Base-by-base conservation (phyloP, 2,113 vertebrate genomes). In the Jaculus jaculus region DNA sequence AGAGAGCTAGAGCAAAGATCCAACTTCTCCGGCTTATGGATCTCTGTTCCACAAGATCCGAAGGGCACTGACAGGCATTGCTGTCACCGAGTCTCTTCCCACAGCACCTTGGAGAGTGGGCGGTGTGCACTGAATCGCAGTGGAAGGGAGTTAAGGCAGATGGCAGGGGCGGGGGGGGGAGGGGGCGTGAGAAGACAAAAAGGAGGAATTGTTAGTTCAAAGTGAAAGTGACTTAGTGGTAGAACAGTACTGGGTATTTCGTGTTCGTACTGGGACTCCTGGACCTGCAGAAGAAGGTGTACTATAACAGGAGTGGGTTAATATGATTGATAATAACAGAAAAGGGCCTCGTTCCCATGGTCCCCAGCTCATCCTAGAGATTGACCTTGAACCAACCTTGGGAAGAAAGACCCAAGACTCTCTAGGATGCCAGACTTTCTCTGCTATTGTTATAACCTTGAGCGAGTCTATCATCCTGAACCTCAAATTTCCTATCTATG, bases 101-200 rank as follows among this genome's bases (percentile, higher is more conserved):
- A 23, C 1, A 58, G 87, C 3, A 47, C 83, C 79, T 78, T 68
- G 63, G 78, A 39, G 63, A 90, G 77, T 10, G 86, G 21, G 72
- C 9, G 7, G 37, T 69, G 71, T 83, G 80, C 26, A 61, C 0
- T 21, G 66, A 82, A 72, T 89, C 28, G 54, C 37, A 51, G n/a
- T 13, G 23, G 69, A 82, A 87, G 58, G 39, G 42, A 83, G 66
- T 87, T 86, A 87, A 94, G 90, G 77, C 71, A 85, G 68, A 83
- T 7, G 58, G 69, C 13, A 12, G 54, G 54, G 54, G 6, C 13
- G 11, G 34, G 28, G 74, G 61, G 5, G 63, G 16, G 1, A 68
- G 66, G 12, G 11, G 3, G 5, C n/a, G n/a, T 39, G 73, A 24
- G 32, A 63, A 79, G 71, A 58, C 18, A 34, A 12, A 65, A 60